phyloP scores from a whole-genome alignment of 2,113 vertebrate genomes.

The Tupaia chinensis region DNA sequence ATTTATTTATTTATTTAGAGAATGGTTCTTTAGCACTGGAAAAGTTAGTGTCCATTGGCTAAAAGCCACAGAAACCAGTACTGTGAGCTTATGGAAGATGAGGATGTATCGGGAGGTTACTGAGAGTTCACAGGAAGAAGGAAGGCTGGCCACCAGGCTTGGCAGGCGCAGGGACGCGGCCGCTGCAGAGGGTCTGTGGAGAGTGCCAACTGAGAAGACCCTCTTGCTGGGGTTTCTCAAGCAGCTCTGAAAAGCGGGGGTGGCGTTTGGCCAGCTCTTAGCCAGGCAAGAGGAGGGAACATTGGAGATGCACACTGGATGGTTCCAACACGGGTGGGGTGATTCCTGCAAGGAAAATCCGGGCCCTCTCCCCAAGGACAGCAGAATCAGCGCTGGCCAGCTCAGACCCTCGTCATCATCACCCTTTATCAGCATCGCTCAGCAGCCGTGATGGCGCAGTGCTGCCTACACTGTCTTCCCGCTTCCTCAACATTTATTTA shows the following conservation, averaged over 20 bases:
- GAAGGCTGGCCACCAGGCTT: neutral
- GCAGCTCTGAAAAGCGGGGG: neutral
- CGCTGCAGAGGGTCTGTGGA: neutral
- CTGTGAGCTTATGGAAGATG: neutral
- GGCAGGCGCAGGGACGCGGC: accelerated
- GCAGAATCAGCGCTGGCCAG: neutral
- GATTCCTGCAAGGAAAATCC: neutral
- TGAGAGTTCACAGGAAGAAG: neutral
- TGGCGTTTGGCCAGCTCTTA: neutral
- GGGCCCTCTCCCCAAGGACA: neutral
- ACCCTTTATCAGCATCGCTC: neutral
- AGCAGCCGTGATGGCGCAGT: accelerated
- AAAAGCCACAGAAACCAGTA: neutral
- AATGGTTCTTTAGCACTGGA: neutral
- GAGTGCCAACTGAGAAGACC: too few relatives aligned
- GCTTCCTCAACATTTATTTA: neutral
- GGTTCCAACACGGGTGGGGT: neutral
- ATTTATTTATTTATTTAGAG: neutral
- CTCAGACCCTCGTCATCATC: too few relatives aligned
- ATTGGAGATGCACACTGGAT: neutral
- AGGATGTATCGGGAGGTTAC: accelerated
- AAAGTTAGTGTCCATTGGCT: neutral
- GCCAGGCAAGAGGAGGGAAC: neutral
- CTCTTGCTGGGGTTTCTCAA: neutral
- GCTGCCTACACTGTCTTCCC: neutral